Evolutionary conservation across 2,113 vertebrate species (phyloP), one percentile per base, ranked within the genome.

Genomic region (Eptesicus fuscus): DNA sequence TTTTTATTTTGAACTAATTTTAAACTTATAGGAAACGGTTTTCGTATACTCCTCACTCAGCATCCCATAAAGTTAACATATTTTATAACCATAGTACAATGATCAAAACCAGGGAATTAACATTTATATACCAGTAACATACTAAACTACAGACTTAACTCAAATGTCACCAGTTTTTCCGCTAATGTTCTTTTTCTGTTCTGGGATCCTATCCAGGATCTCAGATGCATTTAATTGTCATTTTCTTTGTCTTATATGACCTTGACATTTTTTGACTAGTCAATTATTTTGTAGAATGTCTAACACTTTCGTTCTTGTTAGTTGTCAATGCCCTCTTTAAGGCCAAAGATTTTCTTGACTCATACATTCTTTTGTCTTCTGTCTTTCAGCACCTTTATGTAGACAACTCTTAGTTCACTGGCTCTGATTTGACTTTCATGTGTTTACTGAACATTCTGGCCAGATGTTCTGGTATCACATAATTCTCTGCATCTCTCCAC

Each of bases 1-100:
- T 56, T 42, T 79, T 79, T 59, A 65, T 93, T 96, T 84, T 65
- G 73, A 95, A 76, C 84, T 84, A 69, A 74, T 90, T 87, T 94
- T 92, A 87, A 83, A 79, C 71, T 73, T 95, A 56, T 20, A 79
- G 32, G 49, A 40, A 20, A 53, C 10, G 18, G 17, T 89, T 79
- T 65, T 47, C n/a, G 32, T 85, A n/a, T 88, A 28, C 13, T 77
- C 32, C 51, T 77, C 53, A 73, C 30, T 35, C 18, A 71, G n/a
- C 61, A 65, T 94, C 47, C n/a, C 23, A 70, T 87, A n/a, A 94
- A 77, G 53, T 69, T 85, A 90, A 73, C 73, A 61, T 83, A 28
- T 65, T 83, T 42, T 51, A 18, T 63, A 92, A 63, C 35, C 22
- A n/a, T 40, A 69, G 32, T 53, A 35, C 44, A 80, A 4, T 70